phyloP scores from a whole-genome alignment of 1,140 invertebrate species.

The Drosophila triauraria region DNA sequence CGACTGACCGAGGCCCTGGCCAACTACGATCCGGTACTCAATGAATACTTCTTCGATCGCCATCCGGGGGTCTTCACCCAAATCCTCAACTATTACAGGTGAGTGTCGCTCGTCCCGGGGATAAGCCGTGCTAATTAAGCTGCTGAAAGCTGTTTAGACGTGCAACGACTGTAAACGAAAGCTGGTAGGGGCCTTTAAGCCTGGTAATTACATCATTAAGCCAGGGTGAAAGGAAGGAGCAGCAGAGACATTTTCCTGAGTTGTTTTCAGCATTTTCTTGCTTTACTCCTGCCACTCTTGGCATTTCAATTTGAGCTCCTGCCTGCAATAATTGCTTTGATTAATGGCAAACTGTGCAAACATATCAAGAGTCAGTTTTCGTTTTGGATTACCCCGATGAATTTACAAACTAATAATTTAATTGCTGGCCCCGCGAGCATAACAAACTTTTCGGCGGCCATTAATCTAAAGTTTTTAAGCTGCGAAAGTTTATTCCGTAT shows the following conservation, averaged over 20 bases:
- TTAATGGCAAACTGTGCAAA: slow-evolving; percentile 24
- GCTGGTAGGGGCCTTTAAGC: not conserved
- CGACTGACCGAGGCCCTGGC: slow-evolving; percentile 94
- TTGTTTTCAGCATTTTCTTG: not conserved
- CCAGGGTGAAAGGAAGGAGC: too few relatives aligned
- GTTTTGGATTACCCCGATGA: slow-evolving; percentile 24
- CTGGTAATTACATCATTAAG: slow-evolving; percentile 43
- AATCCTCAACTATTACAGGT: slow-evolving; percentile 95
- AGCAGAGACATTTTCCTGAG: not conserved
- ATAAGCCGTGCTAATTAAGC: slow-evolving; percentile 21
- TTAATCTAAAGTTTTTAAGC: slow-evolving; percentile 65
- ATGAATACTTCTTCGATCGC: slow-evolving; percentile 99
- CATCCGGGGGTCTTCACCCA: slow-evolving; percentile 99
- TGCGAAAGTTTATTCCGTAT: slow-evolving; percentile 58
- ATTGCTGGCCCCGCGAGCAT: slow-evolving; percentile 45
- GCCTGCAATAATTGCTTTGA: slow-evolving; percentile 13
- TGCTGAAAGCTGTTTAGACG: slow-evolving; percentile 33
- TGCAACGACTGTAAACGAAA: slow-evolving; percentile 29
- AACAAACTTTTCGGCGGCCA: slow-evolving; percentile 30
- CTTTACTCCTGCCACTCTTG: slow-evolving; percentile 1
- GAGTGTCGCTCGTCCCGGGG: slow-evolving; percentile 20
- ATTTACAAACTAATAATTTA: slow-evolving; percentile 63
- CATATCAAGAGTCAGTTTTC: slow-evolving; percentile 31
- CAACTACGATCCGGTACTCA: slow-evolving; percentile 98
- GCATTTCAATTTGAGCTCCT: slow-evolving; percentile 24